A percentile compares a stretch with the other conserved stretches of the same genome.
Conservation (phyloP, 2,888 invertebrate genomes). For the Chydorus sphaericus region DNA sequence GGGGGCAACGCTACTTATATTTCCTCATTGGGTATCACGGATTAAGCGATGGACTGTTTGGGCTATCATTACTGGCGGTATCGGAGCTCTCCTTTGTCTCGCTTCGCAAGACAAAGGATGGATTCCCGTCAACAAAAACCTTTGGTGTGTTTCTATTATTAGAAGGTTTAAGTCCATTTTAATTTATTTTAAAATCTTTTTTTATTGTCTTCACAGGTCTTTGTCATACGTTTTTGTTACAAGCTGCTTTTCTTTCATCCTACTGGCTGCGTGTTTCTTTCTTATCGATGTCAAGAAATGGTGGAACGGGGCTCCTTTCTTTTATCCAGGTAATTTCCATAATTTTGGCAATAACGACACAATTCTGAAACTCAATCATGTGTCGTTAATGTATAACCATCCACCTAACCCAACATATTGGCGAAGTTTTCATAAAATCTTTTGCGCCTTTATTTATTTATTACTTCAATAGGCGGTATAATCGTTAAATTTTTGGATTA, state of each 20-base stretch:
- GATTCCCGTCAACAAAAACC: slow-evolving; percentile 81
- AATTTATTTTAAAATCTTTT: too few relatives aligned
- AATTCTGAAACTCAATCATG: too few relatives aligned
- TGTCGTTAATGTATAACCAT: too few relatives aligned
- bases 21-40: slow-evolving; percentile 40
- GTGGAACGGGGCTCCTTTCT: slow-evolving; percentile 82
- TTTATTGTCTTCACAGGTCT: slow-evolving; percentile 41
- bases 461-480: too few relatives aligned
- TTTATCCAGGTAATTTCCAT: slow-evolving; percentile 47
- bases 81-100: slow-evolving; percentile 40
- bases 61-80: slow-evolving; percentile 39
- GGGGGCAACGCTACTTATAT: slow-evolving; percentile 51
- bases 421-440: too few relatives aligned
- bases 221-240: slow-evolving; percentile 75
- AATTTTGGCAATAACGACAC: too few relatives aligned
- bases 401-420: too few relatives aligned
- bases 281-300: slow-evolving; percentile 54
- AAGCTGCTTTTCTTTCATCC: slow-evolving; percentile 54
- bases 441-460: too few relatives aligned
- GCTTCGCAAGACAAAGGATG: slow-evolving; percentile 46
- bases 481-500: too few relatives aligned
- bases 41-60: slow-evolving; percentile 61
- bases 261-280: slow-evolving; percentile 60
- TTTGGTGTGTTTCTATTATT: slow-evolving; percentile 53
- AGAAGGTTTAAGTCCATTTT: too few relatives aligned